Evolutionary conservation across 1,140 invertebrate species (phyloP).

Genomic region (Linepithema humile): DNA sequence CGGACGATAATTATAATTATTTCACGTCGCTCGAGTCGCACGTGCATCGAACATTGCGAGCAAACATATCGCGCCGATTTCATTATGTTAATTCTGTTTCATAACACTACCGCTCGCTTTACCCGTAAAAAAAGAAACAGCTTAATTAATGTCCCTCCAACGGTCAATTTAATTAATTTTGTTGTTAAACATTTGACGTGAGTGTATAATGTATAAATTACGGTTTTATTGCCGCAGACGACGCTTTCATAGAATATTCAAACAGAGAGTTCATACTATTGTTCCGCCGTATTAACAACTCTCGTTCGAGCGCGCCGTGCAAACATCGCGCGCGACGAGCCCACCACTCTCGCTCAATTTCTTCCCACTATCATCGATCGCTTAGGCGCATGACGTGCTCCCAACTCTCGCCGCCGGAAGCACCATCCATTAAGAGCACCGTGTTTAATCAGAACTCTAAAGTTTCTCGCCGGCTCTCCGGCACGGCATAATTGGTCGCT

Average conservation of each 20-base stretch:
- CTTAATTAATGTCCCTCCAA: neutral
- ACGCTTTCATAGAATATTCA: neutral
- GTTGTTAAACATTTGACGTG: neutral
- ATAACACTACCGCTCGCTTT: neutral
- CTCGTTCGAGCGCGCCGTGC: neutral
- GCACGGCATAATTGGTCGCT: slow-evolving; percentile 75
- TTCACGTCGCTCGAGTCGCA: neutral
- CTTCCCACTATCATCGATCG: slow-evolving; percentile 54
- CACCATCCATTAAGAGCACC: slow-evolving; percentile 74
- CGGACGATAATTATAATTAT: slow-evolving; percentile 51
- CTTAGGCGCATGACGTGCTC: slow-evolving; percentile 68
- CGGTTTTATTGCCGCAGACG: neutral
- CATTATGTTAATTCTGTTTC: slow-evolving; percentile 6
- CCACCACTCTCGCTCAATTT: slow-evolving; percentile 62
- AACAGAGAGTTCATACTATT: slow-evolving; percentile 16
- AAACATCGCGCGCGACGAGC: neutral
- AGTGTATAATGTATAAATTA: neutral
- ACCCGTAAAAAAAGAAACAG: neutral
- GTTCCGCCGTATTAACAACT: slow-evolving; percentile 41
- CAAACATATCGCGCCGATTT: neutral
- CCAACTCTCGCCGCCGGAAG: slow-evolving; percentile 58
- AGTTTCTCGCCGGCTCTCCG: slow-evolving; percentile 67
- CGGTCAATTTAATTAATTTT: neutral
- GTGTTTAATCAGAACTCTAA: slow-evolving; percentile 81
- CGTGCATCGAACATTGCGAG: slow-evolving; percentile 28